Base-by-base conservation (phyloP, 2,888 invertebrate species). In the Zaprionus obscuricornis region DNA sequence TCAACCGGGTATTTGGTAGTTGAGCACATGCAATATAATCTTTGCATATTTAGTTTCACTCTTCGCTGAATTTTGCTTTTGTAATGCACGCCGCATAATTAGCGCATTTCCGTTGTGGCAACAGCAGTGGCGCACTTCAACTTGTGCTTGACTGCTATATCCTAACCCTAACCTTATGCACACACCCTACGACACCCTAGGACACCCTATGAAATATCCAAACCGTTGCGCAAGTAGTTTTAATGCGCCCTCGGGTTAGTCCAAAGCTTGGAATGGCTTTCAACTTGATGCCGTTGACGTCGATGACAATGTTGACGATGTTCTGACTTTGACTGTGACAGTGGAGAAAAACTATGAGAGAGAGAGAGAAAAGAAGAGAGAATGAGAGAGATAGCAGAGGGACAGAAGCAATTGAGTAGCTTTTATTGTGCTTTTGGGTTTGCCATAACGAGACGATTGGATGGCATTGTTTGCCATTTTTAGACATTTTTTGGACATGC, bases 71-170 rank as follows among this genome's bases (percentile, higher is more conserved):
- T 50, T 42, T 22, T 6, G 31, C 46, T 45, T 50, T 52, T 56
- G 58, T 60, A 56, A 57, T 59, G 31, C 22, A 45, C 52, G 52
- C 50, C 59, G 70, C 71, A 66, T 77, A 81, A 77, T 77, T 77
- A 77, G 67, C 74, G 58, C 51, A 62, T 52, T 74, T 67, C 79
- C 58, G 27, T 46, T 52, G 58, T 62, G 60, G 40, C 56, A 34
- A 27, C 39, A 45, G 56, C 24, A 18, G n/a, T n/a, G 10, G 3
- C n/a, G n/a, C n/a, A 3, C 3, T 3, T 8, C 29, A 29, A 11
- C n/a, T n/a, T 6, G 20, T 50, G 47, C 20, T 40, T 42, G 20
- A 42, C 46, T 22, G 29, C 20, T 10, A 1, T 3, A n/a, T 10
- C 2, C n/a, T n/a, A n/a, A n/a, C 13, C 1, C 1, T 6, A 5